Evolutionary conservation across 2,797 vertebrate species (phyloP), one percentile per base, ranked within the genome.

Genomic region (Gallinago nigripennis): DNA sequence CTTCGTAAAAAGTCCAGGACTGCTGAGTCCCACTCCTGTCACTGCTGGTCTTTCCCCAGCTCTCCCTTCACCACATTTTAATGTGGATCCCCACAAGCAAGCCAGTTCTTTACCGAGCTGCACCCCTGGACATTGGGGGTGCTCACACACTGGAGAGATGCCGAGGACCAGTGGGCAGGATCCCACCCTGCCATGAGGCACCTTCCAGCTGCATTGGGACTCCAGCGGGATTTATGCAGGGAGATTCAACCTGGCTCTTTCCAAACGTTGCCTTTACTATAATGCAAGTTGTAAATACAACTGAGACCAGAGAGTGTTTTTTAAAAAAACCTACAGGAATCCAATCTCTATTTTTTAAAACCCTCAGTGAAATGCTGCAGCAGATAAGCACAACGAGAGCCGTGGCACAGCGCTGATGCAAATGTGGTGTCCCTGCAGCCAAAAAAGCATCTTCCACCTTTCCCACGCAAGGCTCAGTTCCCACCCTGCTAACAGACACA

Each of bases 341-440:
- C 11, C 3, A 1, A 54, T 33, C 19, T 45, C 28, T 43, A 5
- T 13, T 56, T 82, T 60, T 48, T 30, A 50, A 18, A 43, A 5
- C 2, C 43, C 5, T 45, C 3, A 2, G 41, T 19, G 53, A 90
- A 57, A 56, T 0, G 7, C 8, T n/a, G 39, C 16, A 90, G 66
- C 5, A 53, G 69, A 57, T 4, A 39, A 70, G 21, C 12, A 20
- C 50, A 37, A 51, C 0, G 2, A 58, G 23, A 82, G 30, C 17
- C 4, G 1, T 12, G 30, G 12, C 3, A 1, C 39, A 58, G 21
- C n/a, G 51, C 15, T 0, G 0, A 35, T 6, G 27, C 2, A 0
- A 66, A 91, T 2, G 7, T 23, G 27, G 12, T 5, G 6, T 4
- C 20, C 23, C 43, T 25, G 15, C 31, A 83, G 45, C 30, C 60